Evolutionary conservation across 2,113 vertebrate species (phyloP), one percentile per base, ranked within the genome.

Genomic region (Ptychochromis oligacanthus): DNA sequence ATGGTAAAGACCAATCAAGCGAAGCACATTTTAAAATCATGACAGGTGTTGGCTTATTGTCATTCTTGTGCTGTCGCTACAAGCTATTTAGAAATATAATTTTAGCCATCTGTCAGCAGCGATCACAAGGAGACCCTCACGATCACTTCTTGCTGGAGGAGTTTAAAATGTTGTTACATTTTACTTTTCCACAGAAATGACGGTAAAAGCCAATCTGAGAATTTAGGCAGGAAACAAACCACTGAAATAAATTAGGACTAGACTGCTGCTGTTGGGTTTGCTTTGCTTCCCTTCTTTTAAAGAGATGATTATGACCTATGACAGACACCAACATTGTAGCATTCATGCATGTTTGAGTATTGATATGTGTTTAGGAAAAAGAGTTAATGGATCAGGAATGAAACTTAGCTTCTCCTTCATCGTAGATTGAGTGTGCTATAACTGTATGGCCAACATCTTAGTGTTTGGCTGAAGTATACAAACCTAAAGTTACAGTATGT

Each of bases 181-280:
- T 14, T 67, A 1, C 46, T 67, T 67, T 67, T 46, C 40, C 26
- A 26, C 46, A 67, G 64, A 67, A 24, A 67, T 46, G 22, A 67
- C 8, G 1, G 14, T 26, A 26, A 4, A 26, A 67, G 40, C 46
- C 13, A 67, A 26, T 49, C 64, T 67, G 64, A 67, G 64, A 67
- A 67, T 8, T 2, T 22, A 36, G 6, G 8, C 36, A 67, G 64
- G 64, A 67, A 28, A 38, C 13, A 43, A 13, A 65, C 62, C 62
- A 43, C 64, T 26, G 40, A 67, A 49, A 67, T 67, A 67, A 67
- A 67, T 5, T 4, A 64, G 52, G 55, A 67, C 40, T 28, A 26
- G 14, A 67, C 40, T 67, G 15, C 22, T 82, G 85, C 82, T 84
- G 88, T 70, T 88, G 85, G 82, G 80, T 54, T 76, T 70, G 34